Conservation (phyloP, 2,113 vertebrate species). For the Syrmaticus mikado region DNA sequence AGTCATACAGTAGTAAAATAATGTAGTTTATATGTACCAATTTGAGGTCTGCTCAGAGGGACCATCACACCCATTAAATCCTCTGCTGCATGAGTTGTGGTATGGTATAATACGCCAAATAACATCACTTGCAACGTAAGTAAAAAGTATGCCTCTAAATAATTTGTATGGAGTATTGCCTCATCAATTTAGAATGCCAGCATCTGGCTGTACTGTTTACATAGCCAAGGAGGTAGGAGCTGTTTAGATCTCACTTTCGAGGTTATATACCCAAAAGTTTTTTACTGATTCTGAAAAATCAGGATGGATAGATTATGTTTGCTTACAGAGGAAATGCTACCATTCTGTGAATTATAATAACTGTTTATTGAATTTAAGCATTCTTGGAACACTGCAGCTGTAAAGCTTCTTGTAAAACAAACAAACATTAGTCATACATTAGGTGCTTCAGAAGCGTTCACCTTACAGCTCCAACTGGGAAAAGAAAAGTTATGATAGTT, state of each 20-base stretch:
- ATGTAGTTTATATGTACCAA: background rate
- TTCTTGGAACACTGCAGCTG: slow-evolving; percentile 55
- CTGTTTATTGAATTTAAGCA: slow-evolving; percentile 67
- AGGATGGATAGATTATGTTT: slow-evolving; percentile 55
- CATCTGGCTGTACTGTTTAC: background rate
- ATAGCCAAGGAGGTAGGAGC: background rate
- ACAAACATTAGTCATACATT: slow-evolving; percentile 62
- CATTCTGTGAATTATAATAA: slow-evolving; percentile 62
- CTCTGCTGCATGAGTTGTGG: background rate
- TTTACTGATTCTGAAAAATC: slow-evolving; percentile 59
- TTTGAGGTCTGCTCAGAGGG: background rate
- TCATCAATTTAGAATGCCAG: background rate
- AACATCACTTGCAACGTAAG: slow-evolving; percentile 12
- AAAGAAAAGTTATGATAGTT: slow-evolving; percentile 62
- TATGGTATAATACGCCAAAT: background rate
- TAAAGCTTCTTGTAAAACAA: slow-evolving; percentile 55
- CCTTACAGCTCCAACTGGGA: slow-evolving; percentile 44
- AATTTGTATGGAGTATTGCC: background rate
- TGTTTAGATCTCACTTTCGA: slow-evolving; percentile 56
- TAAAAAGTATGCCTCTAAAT: slow-evolving; percentile 2
- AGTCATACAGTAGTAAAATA: background rate
- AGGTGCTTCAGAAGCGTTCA: slow-evolving; percentile 48
- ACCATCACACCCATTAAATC: slow-evolving; percentile 9
- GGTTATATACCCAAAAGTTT: slow-evolving; percentile 36
- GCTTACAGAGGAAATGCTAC: slow-evolving; percentile 31